phyloP scores from a whole-genome alignment of 2,888 invertebrate genomes.

The Acleris sparsana region DNA sequence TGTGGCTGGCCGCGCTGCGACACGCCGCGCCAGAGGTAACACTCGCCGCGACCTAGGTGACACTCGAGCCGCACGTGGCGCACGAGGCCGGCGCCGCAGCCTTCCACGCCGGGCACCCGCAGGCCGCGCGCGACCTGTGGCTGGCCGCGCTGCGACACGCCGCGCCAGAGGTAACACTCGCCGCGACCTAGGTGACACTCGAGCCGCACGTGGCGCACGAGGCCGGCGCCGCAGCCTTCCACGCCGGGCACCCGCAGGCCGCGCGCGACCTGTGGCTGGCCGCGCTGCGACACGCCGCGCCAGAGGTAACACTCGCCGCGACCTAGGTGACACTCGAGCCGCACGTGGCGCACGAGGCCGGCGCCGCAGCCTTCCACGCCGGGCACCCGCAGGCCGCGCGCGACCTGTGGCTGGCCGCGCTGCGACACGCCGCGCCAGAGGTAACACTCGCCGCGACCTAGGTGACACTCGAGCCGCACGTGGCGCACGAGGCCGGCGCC shows the following conservation, averaged over 20 bases:
- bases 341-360: constrained; percentile 94
- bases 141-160: constrained; percentile 87
- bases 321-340: constrained; percentile 41
- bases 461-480: constrained; percentile 50
- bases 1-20: constrained; percentile 91
- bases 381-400: constrained; percentile 86
- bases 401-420: constrained; percentile 91
- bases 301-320: constrained; percentile 1
- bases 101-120: constrained; percentile 92
- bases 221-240: constrained; percentile 96
- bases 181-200: not conserved
- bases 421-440: constrained; percentile 48
- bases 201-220: constrained; percentile 89
- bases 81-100: constrained; percentile 98
- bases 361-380: constrained; percentile 95
- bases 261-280: constrained; percentile 86
- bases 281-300: constrained; percentile 83
- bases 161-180: constrained; percentile 6
- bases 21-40: constrained; percentile 13
- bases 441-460: not conserved
- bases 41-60: not conserved
- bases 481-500: constrained; percentile 97
- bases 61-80: constrained; percentile 73
- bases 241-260: constrained; percentile 89
- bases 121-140: constrained; percentile 83